Percentiles rank a stretch among this genome's conserved stretches.
These are phyloP conservation scores for Harpagoxenus sublaevis DNA, from an alignment of 2,888 invertebrate genomes.

Conservation along the genomic window DNA sequence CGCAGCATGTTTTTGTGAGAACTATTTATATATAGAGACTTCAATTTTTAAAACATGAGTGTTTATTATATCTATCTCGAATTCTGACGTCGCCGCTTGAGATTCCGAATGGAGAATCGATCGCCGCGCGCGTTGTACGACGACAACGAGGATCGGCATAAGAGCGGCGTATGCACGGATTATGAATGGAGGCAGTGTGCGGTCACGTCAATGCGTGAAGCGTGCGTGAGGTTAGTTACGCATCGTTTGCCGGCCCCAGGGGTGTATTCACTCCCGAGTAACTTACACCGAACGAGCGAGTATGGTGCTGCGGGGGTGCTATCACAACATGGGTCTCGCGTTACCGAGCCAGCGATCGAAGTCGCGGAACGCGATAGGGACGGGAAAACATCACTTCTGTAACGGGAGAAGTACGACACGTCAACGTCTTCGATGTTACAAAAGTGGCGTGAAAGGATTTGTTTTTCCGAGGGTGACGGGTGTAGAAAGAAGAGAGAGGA, in stretches of 20 bases:
- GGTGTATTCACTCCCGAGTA: slow-evolving; percentile 73
- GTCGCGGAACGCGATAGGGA: slow-evolving; percentile 35
- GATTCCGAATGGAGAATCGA: neutral
- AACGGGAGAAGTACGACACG: slow-evolving; percentile 33
- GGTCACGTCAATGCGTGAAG: slow-evolving; percentile 82
- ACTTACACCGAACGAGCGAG: slow-evolving; percentile 61
- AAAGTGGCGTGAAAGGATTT: slow-evolving; percentile 18
- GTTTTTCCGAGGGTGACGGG: slow-evolving; percentile 19
- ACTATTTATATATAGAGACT: neutral
- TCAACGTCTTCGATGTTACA: slow-evolving; percentile 19
- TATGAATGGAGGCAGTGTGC: slow-evolving; percentile 84
- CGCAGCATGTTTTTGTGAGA: neutral
- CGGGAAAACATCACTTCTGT: neutral
- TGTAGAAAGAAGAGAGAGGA: neutral
- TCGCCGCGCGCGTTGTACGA: slow-evolving; percentile 16
- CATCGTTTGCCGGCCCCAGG: slow-evolving; percentile 83
- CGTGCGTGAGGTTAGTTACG: slow-evolving; percentile 85
- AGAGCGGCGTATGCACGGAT: slow-evolving; percentile 61
- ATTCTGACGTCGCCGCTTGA: neutral
- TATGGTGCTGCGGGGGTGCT: slow-evolving; percentile 69
- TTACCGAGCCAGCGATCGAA: slow-evolving; percentile 60
- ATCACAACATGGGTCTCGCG: slow-evolving; percentile 70
- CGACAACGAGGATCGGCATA: slow-evolving; percentile 3
- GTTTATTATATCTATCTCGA: neutral
- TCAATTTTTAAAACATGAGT: neutral